These are phyloP conservation scores for Clusia tigrina DNA, from an alignment of 2,888 invertebrate genomes.

Conservation along the genomic window DNA sequence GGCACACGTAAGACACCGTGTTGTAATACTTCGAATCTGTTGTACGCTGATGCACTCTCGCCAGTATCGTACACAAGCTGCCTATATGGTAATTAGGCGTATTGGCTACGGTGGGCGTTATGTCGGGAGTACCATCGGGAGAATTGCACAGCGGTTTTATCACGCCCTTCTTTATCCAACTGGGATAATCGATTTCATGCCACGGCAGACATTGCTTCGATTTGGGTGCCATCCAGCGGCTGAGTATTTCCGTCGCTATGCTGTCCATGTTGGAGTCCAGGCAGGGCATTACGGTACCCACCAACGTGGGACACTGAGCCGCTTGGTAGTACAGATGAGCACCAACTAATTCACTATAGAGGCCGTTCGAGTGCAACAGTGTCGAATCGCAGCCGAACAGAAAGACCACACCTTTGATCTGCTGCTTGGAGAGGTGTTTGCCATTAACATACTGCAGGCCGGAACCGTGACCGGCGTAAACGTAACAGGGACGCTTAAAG, in stretches of 20 bases:
- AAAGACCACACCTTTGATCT: constrained; percentile 68
- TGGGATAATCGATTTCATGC: constrained; percentile 63
- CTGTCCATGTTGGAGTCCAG: constrained; percentile 66
- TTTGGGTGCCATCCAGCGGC: constrained; percentile 64
- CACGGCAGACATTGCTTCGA: constrained; percentile 62
- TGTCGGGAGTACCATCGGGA: too few species aligned
- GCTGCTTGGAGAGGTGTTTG: constrained; percentile 67
- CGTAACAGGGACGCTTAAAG: constrained; percentile 67
- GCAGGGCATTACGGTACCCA: constrained; percentile 67
- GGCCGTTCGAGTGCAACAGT: constrained; percentile 61
- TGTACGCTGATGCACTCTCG: constrained; percentile 48
- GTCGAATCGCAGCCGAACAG: constrained; percentile 74
- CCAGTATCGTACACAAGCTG: constrained; percentile 48
- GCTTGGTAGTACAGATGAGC: constrained; percentile 65
- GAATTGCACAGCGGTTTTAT: too few species aligned
- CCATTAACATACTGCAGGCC: constrained; percentile 70
- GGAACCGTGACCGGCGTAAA: constrained; percentile 76
- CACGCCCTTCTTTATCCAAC: constrained; percentile 62
- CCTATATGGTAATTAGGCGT: constrained; percentile 45
- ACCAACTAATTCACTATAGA: constrained; percentile 65
- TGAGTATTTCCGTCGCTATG: constrained; percentile 65
- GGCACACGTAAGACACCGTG: constrained; percentile 52
- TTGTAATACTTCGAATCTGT: constrained; percentile 50
- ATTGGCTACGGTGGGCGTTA: constrained; percentile 14
- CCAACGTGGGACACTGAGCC: constrained; percentile 64